Conservation (phyloP, 1,140 invertebrate genomes). For the Aphidius ervi region DNA sequence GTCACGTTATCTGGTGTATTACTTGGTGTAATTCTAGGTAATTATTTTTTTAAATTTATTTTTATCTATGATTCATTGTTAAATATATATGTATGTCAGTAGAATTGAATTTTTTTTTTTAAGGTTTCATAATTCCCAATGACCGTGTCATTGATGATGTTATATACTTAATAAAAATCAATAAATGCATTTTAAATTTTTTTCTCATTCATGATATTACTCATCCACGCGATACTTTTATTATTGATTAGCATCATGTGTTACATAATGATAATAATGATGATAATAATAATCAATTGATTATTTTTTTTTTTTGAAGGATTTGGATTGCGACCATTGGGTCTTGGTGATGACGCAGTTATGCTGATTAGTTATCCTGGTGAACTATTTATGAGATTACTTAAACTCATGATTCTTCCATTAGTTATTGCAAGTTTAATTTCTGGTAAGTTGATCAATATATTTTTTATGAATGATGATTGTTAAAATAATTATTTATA, state of each 20-base stretch:
- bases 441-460: constrained; percentile 55
- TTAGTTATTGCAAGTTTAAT: constrained; percentile 86
- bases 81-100: background rate
- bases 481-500: constrained; percentile 4
- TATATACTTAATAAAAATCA: background rate
- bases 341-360: constrained; percentile 68
- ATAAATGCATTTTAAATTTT: background rate
- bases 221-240: background rate
- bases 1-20: constrained; percentile 74
- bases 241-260: background rate
- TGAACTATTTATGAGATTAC: constrained; percentile 82
- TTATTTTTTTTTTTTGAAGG: constrained; percentile 52
- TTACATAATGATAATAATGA: background rate
- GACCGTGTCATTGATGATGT: too few species aligned
- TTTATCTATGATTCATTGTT: constrained; percentile 21
- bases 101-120: background rate
- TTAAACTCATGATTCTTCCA: constrained; percentile 85
- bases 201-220: background rate
- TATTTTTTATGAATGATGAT: background rate
- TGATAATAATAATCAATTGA: background rate
- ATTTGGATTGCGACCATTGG: constrained; percentile 65
- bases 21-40: constrained; percentile 69
- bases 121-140: background rate
- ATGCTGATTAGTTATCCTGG: constrained; percentile 87
- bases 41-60: constrained; percentile 12